Evolutionary conservation across 2,888 invertebrate species (phyloP).

Genomic region (Metopia argyrocephala): DNA sequence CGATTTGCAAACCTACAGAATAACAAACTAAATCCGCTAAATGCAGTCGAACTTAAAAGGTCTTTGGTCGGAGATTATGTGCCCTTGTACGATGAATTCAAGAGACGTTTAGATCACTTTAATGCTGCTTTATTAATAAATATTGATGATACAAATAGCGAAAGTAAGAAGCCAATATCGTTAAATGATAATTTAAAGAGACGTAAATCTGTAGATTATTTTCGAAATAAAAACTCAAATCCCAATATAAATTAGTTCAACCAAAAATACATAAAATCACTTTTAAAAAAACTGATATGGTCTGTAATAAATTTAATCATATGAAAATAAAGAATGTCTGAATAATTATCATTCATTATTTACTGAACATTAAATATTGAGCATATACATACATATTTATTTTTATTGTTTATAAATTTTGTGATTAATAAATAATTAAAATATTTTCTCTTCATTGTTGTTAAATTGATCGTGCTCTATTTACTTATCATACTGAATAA

Average conservation of each 20-base stretch:
- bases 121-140: slow-evolving; percentile 6
- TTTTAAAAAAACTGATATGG: neutral
- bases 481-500: no score
- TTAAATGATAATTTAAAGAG: neutral
- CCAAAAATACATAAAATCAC: neutral
- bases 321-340: neutral
- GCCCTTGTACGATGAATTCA: slow-evolving; percentile 39
- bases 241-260: neutral
- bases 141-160: neutral
- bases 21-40: neutral
- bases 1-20: slow-evolving; percentile 1
- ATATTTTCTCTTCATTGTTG: no score
- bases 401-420: no score
- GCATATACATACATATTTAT: no score
- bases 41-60: neutral
- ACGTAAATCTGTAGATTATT: neutral
- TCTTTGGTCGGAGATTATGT: slow-evolving; percentile 1
- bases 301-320: neutral
- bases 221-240: neutral
- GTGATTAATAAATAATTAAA: no score
- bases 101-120: slow-evolving; percentile 28
- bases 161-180: neutral
- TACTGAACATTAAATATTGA: no score
- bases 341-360: no score
- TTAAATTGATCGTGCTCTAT: no score